Percentiles rank a stretch among this genome's conserved stretches.
Conservation (phyloP, 1,140 invertebrate genomes). For the Orchesella cincta region DNA sequence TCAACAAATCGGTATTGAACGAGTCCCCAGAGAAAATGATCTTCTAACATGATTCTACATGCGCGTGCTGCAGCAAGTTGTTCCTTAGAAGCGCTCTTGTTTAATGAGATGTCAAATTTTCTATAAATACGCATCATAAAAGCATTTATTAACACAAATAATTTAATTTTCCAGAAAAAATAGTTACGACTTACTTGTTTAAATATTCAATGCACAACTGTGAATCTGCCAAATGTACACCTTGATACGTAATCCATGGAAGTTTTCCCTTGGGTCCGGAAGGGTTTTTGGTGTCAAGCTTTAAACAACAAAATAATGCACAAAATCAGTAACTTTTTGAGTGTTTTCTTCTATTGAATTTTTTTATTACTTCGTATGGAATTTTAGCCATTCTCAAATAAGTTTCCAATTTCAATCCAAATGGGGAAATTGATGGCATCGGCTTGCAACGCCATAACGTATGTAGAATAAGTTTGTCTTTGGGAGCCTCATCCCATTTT, state of each 20-base stretch:
- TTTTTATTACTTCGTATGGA: conserved; percentile 41
- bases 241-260: conserved; percentile 57
- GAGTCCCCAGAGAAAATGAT: conserved; percentile 29
- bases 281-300: conserved; percentile 45
- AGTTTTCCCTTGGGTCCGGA: conserved; percentile 49
- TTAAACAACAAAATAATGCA: neutral
- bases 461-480: conserved; percentile 39
- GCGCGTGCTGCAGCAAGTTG: conserved; percentile 31
- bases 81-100: conserved; percentile 3
- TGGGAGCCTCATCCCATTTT: conserved; percentile 38
- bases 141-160: neutral
- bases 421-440: conserved; percentile 39
- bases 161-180: conserved; percentile 43
- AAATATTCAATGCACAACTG: neutral
- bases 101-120: conserved; percentile 34
- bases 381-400: conserved; percentile 45
- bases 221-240: conserved; percentile 50
- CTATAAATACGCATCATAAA: neutral
- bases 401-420: conserved; percentile 48
- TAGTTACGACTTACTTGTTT: conserved; percentile 36
- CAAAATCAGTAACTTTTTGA: neutral
- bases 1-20: neutral
- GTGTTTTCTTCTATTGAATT: neutral
- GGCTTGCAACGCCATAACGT: conserved; percentile 14
- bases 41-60: conserved; percentile 42